Base-by-base conservation (phyloP, 64 coral and sea anemone species). In the Dendrophyllia cribrosa region DNA sequence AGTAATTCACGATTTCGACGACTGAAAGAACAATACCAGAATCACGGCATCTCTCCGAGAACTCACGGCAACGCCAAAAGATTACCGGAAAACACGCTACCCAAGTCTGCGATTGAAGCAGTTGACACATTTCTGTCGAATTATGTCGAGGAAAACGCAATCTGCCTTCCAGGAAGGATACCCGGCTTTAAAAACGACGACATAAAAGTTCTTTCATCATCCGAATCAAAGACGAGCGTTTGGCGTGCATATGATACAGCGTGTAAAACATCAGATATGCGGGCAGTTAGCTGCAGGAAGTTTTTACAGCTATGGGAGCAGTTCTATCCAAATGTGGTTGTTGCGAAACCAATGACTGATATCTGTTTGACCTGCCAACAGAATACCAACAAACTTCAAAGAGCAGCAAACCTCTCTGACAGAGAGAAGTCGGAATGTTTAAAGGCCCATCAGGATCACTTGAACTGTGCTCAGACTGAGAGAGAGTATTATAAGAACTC, bases 341-440 rank as follows among this genome's bases (percentile, higher is more conserved):
- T 93, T 64, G 13, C 74, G 56, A 93, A 88, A 43, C 91, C 85
- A 7, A 87, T 69, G 66, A 81, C 84, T 21, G 92, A 94, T 83
- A 43, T 93, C 11, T 94, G 85, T 61, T 22, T 74, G 11, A 94
- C 77, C 43, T 94, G 93, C 58, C 92, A 89, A 51, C 45, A 89
- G 44, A 89, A 94, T 59, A 94, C 66, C 13, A 76, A 11, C 19
- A 76, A 76, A 67, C 56, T 94, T 49, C 77, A 80, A 46, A 71
- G 87, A 43, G 43, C 93, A 25, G 87, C 78, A 77, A 89, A 94
- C 63, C 68, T 89, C 20, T 66, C 87, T 6, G 16, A 95, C 20
- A 58, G 44, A 77, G 79, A 95, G 86, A 95, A 95, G 60, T 53
- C 69, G 16, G 79, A 95, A 68, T 63, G 7, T 45, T 60, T 90